Evolutionary conservation across 2,113 vertebrate species (phyloP).

Genomic region (Phoxinus phoxinus): DNA sequence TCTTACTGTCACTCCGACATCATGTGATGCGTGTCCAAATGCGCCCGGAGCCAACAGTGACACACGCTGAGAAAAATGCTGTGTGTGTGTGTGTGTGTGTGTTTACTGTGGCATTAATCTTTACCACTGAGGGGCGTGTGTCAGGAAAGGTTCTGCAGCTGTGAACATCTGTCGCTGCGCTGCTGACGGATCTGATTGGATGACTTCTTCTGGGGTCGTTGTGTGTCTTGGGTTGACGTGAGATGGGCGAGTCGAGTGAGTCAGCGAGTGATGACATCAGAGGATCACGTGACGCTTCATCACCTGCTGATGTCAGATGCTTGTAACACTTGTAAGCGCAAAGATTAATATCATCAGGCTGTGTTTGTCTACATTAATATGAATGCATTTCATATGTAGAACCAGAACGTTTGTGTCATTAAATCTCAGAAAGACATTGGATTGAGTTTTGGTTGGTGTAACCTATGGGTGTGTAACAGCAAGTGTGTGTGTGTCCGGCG

Average conservation of each 20-base stretch:
- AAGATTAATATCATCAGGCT: background rate
- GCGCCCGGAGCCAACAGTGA: slow-evolving; percentile 10
- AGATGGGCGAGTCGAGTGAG: slow-evolving; percentile 44
- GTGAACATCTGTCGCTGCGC: slow-evolving; percentile 5
- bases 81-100: slow-evolving; percentile 42
- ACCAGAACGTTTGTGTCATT: too few species aligned
- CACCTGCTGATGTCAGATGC: background rate
- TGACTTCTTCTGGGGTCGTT: slow-evolving; percentile 39
- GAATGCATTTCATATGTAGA: too few species aligned
- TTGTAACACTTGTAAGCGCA: background rate
- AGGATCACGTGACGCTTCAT: background rate
- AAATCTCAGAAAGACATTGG: background rate
- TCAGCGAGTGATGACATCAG: slow-evolving; percentile 3
- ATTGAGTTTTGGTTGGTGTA: background rate
- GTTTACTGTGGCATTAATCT: background rate
- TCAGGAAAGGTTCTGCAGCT: slow-evolving; percentile 2
- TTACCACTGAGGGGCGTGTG: background rate
- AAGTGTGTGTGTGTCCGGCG: background rate
- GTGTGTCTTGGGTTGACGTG: slow-evolving; percentile 45
- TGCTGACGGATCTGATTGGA: background rate
- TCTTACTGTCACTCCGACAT: background rate
- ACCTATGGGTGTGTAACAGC: too few species aligned
- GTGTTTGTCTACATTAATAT: too few species aligned
- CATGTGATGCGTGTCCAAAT: background rate
- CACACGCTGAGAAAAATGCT: slow-evolving; percentile 55